phyloP scores from a whole-genome alignment of 2,113 vertebrate species.

The Notothenia coriiceps region DNA sequence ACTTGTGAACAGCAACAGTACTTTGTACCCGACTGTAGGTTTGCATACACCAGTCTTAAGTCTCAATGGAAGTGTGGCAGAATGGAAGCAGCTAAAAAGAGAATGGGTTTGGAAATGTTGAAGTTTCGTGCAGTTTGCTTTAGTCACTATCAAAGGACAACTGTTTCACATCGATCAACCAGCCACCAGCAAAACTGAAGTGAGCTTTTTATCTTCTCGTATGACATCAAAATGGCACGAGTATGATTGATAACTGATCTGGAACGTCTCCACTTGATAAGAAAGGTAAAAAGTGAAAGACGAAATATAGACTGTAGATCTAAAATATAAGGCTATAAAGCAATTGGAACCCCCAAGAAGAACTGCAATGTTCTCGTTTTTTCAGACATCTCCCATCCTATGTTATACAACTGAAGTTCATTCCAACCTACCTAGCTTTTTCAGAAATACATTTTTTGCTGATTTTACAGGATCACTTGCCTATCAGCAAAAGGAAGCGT shows the following conservation, averaged over 20 bases:
- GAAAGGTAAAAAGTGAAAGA: not conserved
- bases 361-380: conserved; percentile 14
- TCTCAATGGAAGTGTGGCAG: not conserved
- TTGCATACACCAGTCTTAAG: not conserved
- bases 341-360: conserved; percentile 2
- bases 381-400: conserved; percentile 6
- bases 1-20: not conserved
- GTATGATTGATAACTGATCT: not conserved
- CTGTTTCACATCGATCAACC: not conserved
- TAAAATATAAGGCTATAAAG: not conserved
- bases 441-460: conserved; percentile 26
- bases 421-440: conserved; percentile 13
- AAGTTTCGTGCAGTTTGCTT: not conserved
- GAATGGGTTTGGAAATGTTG: not conserved
- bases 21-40: not conserved
- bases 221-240: not conserved
- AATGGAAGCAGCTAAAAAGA: not conserved
- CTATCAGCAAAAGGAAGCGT: conserved; percentile 7
- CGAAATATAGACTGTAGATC: not conserved
- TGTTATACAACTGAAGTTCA: conserved; percentile 19
- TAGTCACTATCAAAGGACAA: not conserved
- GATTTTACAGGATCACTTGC: conserved; percentile 26
- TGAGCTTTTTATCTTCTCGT: not conserved
- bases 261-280: too few relatives aligned
- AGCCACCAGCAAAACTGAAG: not conserved